Evolutionary conservation across 2,888 invertebrate genomes (phyloP).

Genomic region (Agrochola circellaris): DNA sequence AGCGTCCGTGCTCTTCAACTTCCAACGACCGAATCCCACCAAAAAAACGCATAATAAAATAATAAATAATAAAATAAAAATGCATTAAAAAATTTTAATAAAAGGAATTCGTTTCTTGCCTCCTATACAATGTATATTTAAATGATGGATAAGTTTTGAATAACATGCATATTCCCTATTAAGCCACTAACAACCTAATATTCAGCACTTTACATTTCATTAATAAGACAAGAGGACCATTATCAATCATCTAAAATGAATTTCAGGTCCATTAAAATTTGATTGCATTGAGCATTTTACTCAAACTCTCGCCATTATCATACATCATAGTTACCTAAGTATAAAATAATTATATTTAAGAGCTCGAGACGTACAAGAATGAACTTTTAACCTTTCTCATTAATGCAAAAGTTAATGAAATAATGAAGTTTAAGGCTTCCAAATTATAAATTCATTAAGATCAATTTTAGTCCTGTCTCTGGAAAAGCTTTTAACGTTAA

Average conservation of each 20-base stretch:
- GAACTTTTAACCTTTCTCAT: slow-evolving; percentile 54
- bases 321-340: slow-evolving; percentile 33
- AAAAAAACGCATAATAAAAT: no score
- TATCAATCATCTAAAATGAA: slow-evolving; percentile 19
- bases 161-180: no score
- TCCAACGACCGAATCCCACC: no score
- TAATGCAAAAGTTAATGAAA: slow-evolving; percentile 48
- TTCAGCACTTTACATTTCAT: neutral
- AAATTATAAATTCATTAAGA: slow-evolving; percentile 53
- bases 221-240: neutral
- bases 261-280: slow-evolving; percentile 28
- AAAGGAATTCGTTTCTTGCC: no score
- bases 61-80: no score
- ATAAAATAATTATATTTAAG: slow-evolving; percentile 32
- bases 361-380: slow-evolving; percentile 2
- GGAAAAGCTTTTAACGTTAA: slow-evolving; percentile 39
- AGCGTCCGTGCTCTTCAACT: no score
- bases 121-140: no score
- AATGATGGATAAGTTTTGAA: no score
- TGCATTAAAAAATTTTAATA: no score
- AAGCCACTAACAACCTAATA: neutral
- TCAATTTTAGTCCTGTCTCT: slow-evolving; percentile 37
- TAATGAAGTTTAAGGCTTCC: slow-evolving; percentile 54
- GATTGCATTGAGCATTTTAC: neutral
- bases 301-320: slow-evolving; percentile 25